These are phyloP conservation scores for Bactericera cockerelli DNA, from an alignment of 1,140 invertebrate species.

Conservation along the genomic window DNA sequence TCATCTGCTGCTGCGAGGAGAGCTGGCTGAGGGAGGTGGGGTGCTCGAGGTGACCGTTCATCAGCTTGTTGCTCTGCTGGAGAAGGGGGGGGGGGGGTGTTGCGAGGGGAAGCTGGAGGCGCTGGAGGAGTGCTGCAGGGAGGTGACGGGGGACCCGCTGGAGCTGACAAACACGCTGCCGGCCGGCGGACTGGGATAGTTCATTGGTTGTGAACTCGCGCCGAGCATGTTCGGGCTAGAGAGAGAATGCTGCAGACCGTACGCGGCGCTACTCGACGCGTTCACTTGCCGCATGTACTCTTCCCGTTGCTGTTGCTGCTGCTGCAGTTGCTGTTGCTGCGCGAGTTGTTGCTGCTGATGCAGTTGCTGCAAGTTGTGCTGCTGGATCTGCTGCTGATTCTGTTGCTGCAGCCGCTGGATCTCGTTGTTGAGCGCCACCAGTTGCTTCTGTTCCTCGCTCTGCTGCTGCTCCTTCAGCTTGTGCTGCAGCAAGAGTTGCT, in stretches of 20 bases:
- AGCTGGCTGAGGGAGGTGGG: background rate
- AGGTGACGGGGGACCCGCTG: background rate
- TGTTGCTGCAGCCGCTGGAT: background rate
- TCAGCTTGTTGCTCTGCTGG: background rate
- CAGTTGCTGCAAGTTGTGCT: background rate
- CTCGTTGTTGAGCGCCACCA: background rate
- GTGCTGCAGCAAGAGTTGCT: background rate
- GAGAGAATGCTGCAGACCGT: background rate
- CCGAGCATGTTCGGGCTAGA: background rate
- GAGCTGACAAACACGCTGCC: background rate
- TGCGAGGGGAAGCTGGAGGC: background rate
- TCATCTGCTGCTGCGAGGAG: background rate
- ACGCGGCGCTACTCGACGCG: background rate
- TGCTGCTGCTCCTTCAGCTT: background rate
- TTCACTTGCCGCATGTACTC: background rate
- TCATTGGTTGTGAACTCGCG: background rate
- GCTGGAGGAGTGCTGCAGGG: background rate
- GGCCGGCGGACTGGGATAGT: background rate
- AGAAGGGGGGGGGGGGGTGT: no score
- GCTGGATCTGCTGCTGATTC: background rate
- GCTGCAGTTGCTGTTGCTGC: background rate
- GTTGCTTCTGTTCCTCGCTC: background rate
- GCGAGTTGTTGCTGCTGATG: background rate
- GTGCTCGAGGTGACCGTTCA: background rate
- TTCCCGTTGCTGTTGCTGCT: slow-evolving; percentile 1